A percentile compares a stretch with the other conserved stretches of the same genome.
Conservation (phyloP, 2,113 vertebrate species). For the Gavia stellata region DNA sequence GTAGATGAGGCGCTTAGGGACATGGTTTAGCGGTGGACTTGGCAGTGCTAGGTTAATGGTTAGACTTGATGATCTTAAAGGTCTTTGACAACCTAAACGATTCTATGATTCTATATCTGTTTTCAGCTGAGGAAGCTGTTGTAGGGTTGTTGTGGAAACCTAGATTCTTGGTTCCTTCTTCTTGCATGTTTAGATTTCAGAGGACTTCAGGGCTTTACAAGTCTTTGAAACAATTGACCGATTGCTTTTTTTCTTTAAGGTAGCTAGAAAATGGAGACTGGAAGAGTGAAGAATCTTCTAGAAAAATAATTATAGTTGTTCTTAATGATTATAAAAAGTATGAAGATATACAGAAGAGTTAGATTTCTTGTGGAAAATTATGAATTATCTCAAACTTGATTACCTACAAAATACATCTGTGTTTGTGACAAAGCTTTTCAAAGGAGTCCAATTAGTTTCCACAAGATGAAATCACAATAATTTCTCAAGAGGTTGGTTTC, state of each 20-base stretch:
- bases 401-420: neutral
- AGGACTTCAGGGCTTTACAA: neutral
- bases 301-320: neutral
- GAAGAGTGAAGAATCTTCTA: neutral
- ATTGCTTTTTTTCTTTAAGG: neutral
- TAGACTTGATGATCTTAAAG: too few species aligned
- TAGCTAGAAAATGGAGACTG: neutral
- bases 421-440: neutral
- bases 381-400: neutral
- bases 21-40: too few species aligned
- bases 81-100: too few species aligned
- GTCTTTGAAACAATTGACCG: neutral
- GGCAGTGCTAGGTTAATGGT: too few species aligned
- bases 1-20: too few species aligned
- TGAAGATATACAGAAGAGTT: neutral
- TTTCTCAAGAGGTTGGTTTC: conserved; percentile 21
- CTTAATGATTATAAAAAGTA: neutral
- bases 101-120: too few species aligned
- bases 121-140: neutral
- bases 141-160: neutral
- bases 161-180: neutral
- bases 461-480: neutral
- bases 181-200: neutral
- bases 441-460: neutral
- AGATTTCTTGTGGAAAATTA: neutral